Conservation (phyloP, 2,113 vertebrate genomes). For the Centrocercus urophasianus region DNA sequence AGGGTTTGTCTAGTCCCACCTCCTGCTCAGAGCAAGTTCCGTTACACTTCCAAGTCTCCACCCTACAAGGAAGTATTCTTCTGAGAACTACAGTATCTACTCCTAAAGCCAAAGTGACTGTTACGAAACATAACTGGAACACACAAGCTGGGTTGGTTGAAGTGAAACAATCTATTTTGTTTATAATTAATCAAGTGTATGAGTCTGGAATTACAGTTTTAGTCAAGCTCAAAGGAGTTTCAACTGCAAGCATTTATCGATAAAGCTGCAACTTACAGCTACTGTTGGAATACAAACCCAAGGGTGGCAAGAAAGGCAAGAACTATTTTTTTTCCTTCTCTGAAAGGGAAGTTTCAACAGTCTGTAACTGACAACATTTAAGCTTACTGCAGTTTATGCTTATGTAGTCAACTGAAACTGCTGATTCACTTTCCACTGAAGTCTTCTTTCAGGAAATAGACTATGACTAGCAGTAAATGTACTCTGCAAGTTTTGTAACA, state of each 20-base stretch:
- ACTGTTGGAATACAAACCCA: not conserved
- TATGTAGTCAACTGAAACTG: slow-evolving; percentile 9
- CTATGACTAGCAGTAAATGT: not conserved
- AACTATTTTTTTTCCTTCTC: not conserved
- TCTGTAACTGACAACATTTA: not conserved
- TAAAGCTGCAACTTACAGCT: not conserved
- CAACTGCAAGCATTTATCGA: slow-evolving; percentile 10
- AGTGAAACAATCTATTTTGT: slow-evolving; percentile 12
- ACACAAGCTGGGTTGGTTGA: not conserved
- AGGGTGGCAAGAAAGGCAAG: not conserved
- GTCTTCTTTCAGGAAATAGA: not conserved
- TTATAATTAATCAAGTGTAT: slow-evolving; percentile 26
- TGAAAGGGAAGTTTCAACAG: slow-evolving; percentile 37
- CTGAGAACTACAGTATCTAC: not conserved
- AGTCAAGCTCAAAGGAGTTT: not conserved
- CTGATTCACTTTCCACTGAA: not conserved
- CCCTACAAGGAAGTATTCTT: not conserved
- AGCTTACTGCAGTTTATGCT: not conserved
- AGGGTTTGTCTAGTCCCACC: not conserved
- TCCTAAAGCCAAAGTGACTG: slow-evolving; percentile 11
- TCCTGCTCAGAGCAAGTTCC: not conserved
- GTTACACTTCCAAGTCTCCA: not conserved
- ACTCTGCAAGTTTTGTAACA: not conserved
- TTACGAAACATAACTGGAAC: slow-evolving; percentile 5
- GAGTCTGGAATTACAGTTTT: not conserved